Base-by-base conservation (phyloP, 1,140 invertebrate genomes). In the Drepana arcuata region DNA sequence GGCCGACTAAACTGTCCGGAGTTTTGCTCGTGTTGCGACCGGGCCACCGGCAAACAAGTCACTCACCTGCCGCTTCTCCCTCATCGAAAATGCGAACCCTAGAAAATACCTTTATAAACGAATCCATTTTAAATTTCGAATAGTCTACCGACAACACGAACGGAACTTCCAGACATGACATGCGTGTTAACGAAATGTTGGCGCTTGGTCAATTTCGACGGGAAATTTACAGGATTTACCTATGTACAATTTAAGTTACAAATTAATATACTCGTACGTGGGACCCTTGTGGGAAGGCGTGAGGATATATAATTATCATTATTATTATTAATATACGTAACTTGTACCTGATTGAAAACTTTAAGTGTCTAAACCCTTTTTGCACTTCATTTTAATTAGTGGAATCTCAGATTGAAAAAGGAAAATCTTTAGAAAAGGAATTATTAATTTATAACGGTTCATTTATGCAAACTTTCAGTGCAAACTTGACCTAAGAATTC, bases 401-500 rank as follows among this genome's bases (percentile, higher is more conserved):
- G 48, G 43, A 58, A 54, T 39, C 18, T 58, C 39, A 23, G 34
- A 53, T 47, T 48, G 48, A 48, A 49, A 60, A 55, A 54, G 58
- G 66, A 64, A 44, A 59, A 54, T 27, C 30, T 36, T 36, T 52
- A 64, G 48, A 55, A 41, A 48, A 48, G 55, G 60, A 69, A 66
- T 69, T 67, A 59, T 62, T 78, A 61, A 72, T 75, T 78, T 69
- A 37, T 48, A 59, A 65, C 56, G 30, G 50, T 53, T 70, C 64
- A 62, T 79, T 75, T 63, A 74, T 68, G 66, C 64, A 74, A 81
- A 75, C 50, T 74, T 69, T 49, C 29, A 52, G 50, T 43, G 51
- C 59, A 72, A 81, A 77, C 61, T 77, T 74, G 64, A 78, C 66
- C 69, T 70, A 74, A 78, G 71, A 77, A 81, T 77, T 74, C 68